phyloP scores from a whole-genome alignment of 2,797 vertebrate species.

The Danio kyathit region DNA sequence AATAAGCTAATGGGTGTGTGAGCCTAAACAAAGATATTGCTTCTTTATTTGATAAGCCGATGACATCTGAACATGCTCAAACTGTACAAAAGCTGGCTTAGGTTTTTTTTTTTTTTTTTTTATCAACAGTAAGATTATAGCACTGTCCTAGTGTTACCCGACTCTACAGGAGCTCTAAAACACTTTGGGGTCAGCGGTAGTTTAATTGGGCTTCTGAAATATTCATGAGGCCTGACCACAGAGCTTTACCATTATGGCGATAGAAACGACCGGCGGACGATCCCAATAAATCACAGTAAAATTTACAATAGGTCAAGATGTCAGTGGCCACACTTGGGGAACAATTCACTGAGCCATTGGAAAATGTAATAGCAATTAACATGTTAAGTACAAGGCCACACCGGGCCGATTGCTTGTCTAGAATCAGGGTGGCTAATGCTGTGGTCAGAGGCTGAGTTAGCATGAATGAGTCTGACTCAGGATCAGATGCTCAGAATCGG shows the following conservation, averaged over 20 bases:
- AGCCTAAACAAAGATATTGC: conserved; percentile 43
- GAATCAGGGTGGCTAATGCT: conserved; percentile 41
- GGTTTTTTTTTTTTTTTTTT: conserved; percentile 10
- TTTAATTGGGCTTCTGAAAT: conserved; percentile 67
- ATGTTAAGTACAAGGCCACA: conserved; percentile 58
- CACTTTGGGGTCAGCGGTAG: conserved; percentile 49
- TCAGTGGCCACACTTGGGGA: conserved; percentile 58
- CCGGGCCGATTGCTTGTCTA: conserved; percentile 23
- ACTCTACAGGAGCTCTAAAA: conserved; percentile 16
- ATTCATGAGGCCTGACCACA: conserved; percentile 59
- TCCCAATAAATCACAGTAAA: conserved; percentile 63
- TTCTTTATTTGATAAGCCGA: conserved; percentile 22
- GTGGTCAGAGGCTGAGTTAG: conserved; percentile 39
- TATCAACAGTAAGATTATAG: conserved; percentile 28
- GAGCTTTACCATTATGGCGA: conserved; percentile 50
- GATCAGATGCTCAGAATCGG: neutral
- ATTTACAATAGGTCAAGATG: conserved; percentile 64
- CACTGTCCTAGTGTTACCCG: conserved; percentile 42
- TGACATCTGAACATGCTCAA: conserved; percentile 28
- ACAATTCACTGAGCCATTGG: conserved; percentile 62
- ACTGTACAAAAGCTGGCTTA: neutral
- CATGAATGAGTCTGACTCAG: conserved; percentile 46
- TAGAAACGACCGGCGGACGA: conserved; percentile 45
- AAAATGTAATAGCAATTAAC: conserved; percentile 65
- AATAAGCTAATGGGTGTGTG: conserved; percentile 35